Percentiles rank a stretch among this genome's conserved stretches.
Evolutionary conservation across 2,888 invertebrate genomes (phyloP).

Genomic region (Hydriomena furcata): DNA sequence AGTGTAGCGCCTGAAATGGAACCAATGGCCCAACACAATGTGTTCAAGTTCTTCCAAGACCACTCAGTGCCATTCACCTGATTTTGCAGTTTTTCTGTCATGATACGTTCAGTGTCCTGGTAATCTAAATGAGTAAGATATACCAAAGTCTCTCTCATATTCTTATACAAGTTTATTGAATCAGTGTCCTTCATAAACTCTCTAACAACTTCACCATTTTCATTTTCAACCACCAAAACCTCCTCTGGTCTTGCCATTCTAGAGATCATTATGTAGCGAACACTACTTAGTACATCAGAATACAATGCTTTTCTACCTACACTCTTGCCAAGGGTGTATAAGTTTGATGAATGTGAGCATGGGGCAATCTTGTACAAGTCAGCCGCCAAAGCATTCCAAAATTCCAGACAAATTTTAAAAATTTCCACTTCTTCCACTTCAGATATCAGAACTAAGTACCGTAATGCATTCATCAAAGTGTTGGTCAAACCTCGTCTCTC

Average conservation of each 20-base stretch:
- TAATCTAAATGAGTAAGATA: slow-evolving; percentile 99
- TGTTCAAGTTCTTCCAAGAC: slow-evolving; percentile 99
- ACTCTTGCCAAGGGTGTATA: slow-evolving; percentile 68
- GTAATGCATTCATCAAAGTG: slow-evolving; percentile 91
- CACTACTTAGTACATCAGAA: slow-evolving; percentile 91
- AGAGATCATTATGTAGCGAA: slow-evolving; percentile 98
- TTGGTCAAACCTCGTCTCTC: slow-evolving; percentile 92
- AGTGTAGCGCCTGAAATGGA: slow-evolving; percentile 99
- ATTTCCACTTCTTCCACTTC: slow-evolving; percentile 99
- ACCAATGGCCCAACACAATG: slow-evolving; percentile 99
- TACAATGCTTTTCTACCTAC: slow-evolving; percentile 88
- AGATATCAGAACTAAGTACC: slow-evolving; percentile 95
- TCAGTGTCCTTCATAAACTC: slow-evolving; percentile 99
- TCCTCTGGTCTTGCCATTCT: slow-evolving; percentile 99
- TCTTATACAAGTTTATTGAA: slow-evolving; percentile 99
- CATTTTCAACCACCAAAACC: slow-evolving; percentile 99
- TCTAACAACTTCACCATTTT: slow-evolving; percentile 99
- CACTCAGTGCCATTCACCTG: slow-evolving; percentile 99
- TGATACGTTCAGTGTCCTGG: slow-evolving; percentile 98
- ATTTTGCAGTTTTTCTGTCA: slow-evolving; percentile 99
- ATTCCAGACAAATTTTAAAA: slow-evolving; percentile 99
- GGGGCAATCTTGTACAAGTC: slow-evolving; percentile 96
- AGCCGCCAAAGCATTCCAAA: slow-evolving; percentile 97
- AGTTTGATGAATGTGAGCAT: slow-evolving; percentile 79
- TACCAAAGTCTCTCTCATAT: slow-evolving; percentile 98